phyloP scores from a whole-genome alignment of 2,797 vertebrate genomes.

The Setipinna tenuifilis region DNA sequence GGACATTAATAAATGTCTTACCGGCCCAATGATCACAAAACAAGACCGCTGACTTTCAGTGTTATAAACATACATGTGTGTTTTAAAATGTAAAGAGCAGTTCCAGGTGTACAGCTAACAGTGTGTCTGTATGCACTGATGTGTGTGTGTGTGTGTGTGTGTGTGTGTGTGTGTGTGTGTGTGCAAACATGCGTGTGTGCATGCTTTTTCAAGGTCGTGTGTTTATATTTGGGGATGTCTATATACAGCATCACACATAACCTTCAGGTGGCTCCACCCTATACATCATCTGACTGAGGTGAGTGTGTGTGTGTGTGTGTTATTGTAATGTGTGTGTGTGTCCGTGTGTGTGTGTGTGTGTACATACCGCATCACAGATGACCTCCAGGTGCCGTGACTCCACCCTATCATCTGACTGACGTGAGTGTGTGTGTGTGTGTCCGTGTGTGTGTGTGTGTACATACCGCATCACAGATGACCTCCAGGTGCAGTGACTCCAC shows the following conservation, averaged over 20 bases:
- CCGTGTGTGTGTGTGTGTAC: conserved; percentile 36
- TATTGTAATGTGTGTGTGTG: too few species aligned
- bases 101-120: too few species aligned
- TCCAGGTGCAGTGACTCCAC: conserved; percentile 91
- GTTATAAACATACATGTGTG: too few species aligned
- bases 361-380: conserved; percentile 84
- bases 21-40: background rate
- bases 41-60: background rate
- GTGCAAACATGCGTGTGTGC: too few species aligned
- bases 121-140: background rate
- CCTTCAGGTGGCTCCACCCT: too few species aligned
- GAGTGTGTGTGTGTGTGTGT: too few species aligned
- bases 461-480: conserved; percentile 85
- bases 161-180: background rate
- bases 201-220: too few species aligned
- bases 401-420: conserved; percentile 79
- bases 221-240: too few species aligned
- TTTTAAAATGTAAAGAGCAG: background rate
- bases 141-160: background rate
- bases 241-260: too few species aligned
- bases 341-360: background rate
- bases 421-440: too few species aligned
- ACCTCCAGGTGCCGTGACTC: conserved; percentile 90
- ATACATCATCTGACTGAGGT: too few species aligned
- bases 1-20: background rate